These are phyloP conservation scores for Mellilla xanthometata DNA, from an alignment of 2,888 invertebrate species.

Conservation along the genomic window DNA sequence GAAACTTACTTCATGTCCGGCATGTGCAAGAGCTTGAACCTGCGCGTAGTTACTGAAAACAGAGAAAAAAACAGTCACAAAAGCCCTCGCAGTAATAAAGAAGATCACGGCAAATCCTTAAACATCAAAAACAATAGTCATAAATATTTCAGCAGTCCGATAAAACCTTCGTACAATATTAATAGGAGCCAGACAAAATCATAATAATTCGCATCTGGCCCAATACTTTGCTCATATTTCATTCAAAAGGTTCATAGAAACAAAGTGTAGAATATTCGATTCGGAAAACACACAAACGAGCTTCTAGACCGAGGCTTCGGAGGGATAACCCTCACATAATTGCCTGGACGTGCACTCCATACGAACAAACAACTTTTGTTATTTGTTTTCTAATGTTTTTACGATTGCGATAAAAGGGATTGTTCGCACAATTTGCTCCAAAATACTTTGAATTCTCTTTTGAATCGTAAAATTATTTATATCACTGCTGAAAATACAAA, in stretches of 20 bases:
- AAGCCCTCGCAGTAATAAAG: constrained; percentile 3
- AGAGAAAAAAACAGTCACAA: constrained; percentile 7
- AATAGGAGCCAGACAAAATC: constrained; percentile 22
- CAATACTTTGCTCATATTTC: constrained; percentile 30
- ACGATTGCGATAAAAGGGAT: constrained; percentile 35
- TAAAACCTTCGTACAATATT: constrained; percentile 25
- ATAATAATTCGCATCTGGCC: constrained; percentile 31
- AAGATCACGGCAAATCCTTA: constrained; percentile 14
- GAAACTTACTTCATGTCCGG: constrained; percentile 92
- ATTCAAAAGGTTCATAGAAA: constrained; percentile 28
- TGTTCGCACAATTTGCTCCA: constrained; percentile 30
- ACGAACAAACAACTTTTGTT: constrained; percentile 32
- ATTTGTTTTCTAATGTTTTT: constrained; percentile 37
- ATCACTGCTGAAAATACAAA: constrained; percentile 20
- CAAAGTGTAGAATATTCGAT: constrained; percentile 27
- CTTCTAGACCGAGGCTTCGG: constrained; percentile 29
- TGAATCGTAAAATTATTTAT: constrained; percentile 19
- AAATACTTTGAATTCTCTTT: constrained; percentile 27
- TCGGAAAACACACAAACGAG: constrained; percentile 23
- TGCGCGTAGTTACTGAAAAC: constrained; percentile 94
- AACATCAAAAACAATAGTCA: constrained; percentile 17
- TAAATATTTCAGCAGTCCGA: constrained; percentile 25
- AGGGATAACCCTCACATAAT: constrained; percentile 34
- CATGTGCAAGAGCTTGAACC: constrained; percentile 93
- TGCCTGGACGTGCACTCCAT: constrained; percentile 31